Conservation (phyloP, 2,113 vertebrate genomes). For the Sphaerodactylus townsendi region DNA sequence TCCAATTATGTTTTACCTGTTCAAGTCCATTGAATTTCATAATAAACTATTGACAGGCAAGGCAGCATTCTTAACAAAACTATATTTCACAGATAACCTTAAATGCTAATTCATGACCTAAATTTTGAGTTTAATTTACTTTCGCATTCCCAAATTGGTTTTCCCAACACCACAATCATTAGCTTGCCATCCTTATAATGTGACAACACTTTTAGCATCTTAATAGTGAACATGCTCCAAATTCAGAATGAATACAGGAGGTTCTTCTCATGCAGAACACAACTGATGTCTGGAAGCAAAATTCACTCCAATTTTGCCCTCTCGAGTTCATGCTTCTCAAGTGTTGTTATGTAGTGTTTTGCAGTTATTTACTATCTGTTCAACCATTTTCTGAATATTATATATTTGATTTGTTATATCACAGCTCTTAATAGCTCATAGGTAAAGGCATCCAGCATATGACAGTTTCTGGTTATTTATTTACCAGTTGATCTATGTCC, state of each 20-base stretch:
- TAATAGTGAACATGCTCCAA: neutral
- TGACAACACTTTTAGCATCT: neutral
- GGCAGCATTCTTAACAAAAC: neutral
- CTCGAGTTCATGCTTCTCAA: too few species aligned
- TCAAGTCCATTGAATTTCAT: conserved; percentile 36
- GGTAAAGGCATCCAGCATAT: too few species aligned
- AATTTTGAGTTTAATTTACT: conserved; percentile 33
- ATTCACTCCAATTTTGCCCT: too few species aligned
- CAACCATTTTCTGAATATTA: too few species aligned
- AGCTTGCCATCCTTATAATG: neutral
- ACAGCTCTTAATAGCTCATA: too few species aligned
- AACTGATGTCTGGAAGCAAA: too few species aligned
- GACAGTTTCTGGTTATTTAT: too few species aligned
- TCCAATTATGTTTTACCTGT: conserved; percentile 9
- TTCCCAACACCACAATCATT: conserved; percentile 14
- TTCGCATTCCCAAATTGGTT: conserved; percentile 3
- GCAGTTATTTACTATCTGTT: too few species aligned
- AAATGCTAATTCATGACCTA: conserved; percentile 27
- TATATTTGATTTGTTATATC: too few species aligned
- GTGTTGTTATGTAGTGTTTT: too few species aligned
- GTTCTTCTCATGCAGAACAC: neutral
- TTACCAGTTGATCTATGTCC: too few species aligned
- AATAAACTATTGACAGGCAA: neutral
- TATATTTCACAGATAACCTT: conserved; percentile 29
- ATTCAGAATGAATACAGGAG: neutral